phyloP scores from a whole-genome alignment of 2,113 vertebrate genomes.

The Mesoclemmys tuberculata region DNA sequence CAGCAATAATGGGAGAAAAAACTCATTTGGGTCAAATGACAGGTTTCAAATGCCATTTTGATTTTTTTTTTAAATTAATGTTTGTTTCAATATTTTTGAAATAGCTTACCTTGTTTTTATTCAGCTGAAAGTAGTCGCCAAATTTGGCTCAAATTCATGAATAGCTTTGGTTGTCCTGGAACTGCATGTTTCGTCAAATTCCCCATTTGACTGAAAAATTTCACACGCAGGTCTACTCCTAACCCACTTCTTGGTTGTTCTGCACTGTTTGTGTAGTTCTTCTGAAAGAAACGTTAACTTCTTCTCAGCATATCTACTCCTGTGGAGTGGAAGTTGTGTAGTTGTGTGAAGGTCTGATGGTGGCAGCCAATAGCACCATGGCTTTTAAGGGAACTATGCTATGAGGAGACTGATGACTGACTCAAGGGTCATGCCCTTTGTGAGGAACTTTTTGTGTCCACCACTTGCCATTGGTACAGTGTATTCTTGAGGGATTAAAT shows the following conservation, averaged over 20 bases:
- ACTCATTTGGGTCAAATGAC: not conserved
- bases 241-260: not conserved
- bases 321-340: not conserved
- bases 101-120: not conserved
- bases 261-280: not conserved
- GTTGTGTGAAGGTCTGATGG: not conserved
- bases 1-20: not conserved
- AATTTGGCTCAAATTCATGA: not conserved
- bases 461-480: not conserved
- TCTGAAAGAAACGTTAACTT: not conserved
- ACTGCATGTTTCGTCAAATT: not conserved
- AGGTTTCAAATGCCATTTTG: not conserved
- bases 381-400: not conserved
- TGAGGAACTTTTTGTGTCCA: not conserved
- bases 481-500: not conserved
- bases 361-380: not conserved
- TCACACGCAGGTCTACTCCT: too few species aligned
- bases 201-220: not conserved
- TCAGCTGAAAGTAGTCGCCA: not conserved
- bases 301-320: not conserved
- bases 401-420: not conserved
- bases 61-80: not conserved
- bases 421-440: not conserved
- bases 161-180: not conserved
- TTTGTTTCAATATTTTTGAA: not conserved